Conservation (phyloP, 2,797 vertebrate genomes). For the Sebastes jordani region DNA sequence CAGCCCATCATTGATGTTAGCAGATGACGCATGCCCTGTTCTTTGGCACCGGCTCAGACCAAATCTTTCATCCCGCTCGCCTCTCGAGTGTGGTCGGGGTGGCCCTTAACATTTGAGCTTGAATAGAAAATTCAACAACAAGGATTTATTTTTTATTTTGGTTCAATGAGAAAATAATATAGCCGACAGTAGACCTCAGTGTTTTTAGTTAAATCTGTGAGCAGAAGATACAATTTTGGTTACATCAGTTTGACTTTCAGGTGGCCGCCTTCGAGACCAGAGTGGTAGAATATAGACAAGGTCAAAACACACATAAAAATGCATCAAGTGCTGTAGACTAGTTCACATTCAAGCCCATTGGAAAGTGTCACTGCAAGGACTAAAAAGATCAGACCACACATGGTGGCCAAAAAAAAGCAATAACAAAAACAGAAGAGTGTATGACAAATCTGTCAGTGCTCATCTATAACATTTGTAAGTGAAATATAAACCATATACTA, state of each 20-base stretch:
- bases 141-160: conserved; percentile 58
- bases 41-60: conserved; percentile 74
- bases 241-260: conserved; percentile 10
- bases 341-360: conserved; percentile 9
- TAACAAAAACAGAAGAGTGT: conserved; percentile 17
- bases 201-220: conserved; percentile 27
- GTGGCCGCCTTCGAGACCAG: neutral
- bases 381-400: conserved; percentile 44
- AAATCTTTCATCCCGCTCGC: conserved; percentile 71
- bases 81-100: conserved; percentile 66
- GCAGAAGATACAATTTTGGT: conserved; percentile 40
- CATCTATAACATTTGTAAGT: conserved; percentile 1
- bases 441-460: neutral
- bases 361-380: neutral
- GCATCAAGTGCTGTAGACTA: conserved; percentile 12
- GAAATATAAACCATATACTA: conserved; percentile 16
- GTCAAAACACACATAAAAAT: conserved; percentile 43
- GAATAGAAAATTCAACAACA: conserved; percentile 66
- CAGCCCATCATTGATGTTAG: conserved; percentile 79
- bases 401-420: conserved; percentile 27
- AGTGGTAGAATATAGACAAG: conserved; percentile 30
- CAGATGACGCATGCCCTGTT: conserved; percentile 79
- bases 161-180: conserved; percentile 64
- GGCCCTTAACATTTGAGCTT: conserved; percentile 63
- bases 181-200: neutral